These are phyloP conservation scores for Hiodon tergisus DNA, from an alignment of 2,113 vertebrate species.

Conservation along the genomic window DNA sequence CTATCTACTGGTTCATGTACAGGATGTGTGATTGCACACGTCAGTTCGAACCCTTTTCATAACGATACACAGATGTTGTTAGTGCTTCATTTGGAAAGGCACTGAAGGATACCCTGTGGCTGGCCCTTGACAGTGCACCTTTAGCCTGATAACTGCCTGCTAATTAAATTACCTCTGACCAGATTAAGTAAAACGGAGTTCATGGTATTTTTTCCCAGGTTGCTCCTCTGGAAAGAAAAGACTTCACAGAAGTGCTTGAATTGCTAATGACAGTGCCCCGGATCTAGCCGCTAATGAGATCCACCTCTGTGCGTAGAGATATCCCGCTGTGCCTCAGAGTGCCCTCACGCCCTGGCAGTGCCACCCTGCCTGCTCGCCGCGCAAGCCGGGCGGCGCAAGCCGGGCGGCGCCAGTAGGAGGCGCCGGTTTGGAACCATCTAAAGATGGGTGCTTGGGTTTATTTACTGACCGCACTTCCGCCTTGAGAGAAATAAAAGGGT, in stretches of 20 bases:
- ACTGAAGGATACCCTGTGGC: too few relatives aligned
- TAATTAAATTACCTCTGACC: background rate
- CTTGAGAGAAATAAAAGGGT: too few relatives aligned
- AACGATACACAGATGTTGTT: background rate
- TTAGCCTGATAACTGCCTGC: background rate
- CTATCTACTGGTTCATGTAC: too few relatives aligned
- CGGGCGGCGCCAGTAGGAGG: too few relatives aligned
- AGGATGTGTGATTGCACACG: background rate
- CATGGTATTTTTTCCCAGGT: background rate
- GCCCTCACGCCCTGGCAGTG: background rate
- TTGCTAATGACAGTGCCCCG: background rate
- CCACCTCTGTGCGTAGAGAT: background rate
- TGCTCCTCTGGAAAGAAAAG: background rate
- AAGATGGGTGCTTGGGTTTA: too few relatives aligned
- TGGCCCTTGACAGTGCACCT: too few relatives aligned
- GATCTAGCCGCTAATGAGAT: constrained; percentile 5
- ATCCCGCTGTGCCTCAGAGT: background rate
- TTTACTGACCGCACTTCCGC: too few relatives aligned
- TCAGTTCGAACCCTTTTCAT: background rate
- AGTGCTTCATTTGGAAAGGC: background rate
- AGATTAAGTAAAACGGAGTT: background rate
- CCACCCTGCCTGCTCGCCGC: background rate
- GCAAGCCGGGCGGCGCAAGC: background rate
- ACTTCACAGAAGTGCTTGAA: background rate
- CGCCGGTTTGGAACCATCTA: too few relatives aligned